A percentile compares a stretch with the other conserved stretches of the same genome.
phyloP scores from a whole-genome alignment of 2,888 invertebrate genomes.

The Parochlus steinenii region DNA sequence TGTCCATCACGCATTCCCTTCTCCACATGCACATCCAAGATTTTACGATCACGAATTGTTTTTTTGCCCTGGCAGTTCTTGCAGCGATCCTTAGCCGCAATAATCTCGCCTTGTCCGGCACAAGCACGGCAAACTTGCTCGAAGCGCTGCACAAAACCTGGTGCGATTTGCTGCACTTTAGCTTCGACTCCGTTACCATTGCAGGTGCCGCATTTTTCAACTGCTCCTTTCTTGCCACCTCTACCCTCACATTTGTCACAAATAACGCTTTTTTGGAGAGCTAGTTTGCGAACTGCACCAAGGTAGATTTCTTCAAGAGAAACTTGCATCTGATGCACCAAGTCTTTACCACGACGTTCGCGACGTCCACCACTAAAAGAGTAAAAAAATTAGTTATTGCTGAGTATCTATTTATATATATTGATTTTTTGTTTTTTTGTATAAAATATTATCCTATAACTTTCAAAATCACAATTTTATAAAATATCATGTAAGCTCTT shows the following conservation, averaged over 20 bases:
- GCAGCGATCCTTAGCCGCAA: constrained; percentile 82
- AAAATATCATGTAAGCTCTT: no score
- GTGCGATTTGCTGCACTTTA: constrained; percentile 42
- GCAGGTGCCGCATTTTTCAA: constrained; percentile 74
- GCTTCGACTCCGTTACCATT: constrained; percentile 65
- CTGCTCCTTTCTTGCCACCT: constrained; percentile 87
- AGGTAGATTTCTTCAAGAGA: constrained; percentile 89
- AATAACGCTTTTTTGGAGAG: constrained; percentile 86
- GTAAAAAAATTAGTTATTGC: neutral
- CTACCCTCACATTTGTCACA: constrained; percentile 93
- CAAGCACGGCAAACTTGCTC: constrained; percentile 80
- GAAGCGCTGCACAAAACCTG: constrained; percentile 67
- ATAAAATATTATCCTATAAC: no score
- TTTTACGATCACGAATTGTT: constrained; percentile 76
- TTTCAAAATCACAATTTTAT: no score
- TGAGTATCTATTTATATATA: no score
- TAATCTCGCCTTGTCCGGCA: constrained; percentile 69
- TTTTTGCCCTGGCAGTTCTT: constrained; percentile 86
- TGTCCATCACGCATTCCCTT: constrained; percentile 93
- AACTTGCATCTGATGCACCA: constrained; percentile 83
- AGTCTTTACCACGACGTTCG: constrained; percentile 73
- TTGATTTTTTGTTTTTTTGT: no score
- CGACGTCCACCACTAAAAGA: constrained; percentile 33
- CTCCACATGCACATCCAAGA: constrained; percentile 88
- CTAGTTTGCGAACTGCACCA: constrained; percentile 80